These are phyloP conservation scores for Dendrocincla tyrannina DNA, from an alignment of 2,797 vertebrate species.

Conservation along the genomic window DNA sequence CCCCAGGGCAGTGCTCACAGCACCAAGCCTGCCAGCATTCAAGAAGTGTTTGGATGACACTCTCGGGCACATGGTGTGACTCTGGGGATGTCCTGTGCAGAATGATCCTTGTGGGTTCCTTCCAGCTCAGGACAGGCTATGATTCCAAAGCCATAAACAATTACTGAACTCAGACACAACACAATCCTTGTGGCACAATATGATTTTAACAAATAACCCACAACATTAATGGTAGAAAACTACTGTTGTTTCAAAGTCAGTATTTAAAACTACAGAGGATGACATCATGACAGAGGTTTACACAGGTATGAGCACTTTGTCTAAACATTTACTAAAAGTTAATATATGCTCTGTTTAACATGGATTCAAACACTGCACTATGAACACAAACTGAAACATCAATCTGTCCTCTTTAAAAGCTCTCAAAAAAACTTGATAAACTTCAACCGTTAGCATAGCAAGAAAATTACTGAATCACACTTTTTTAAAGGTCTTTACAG, in stretches of 20 bases:
- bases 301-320: not conserved
- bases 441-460: not conserved
- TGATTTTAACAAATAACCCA: not conserved
- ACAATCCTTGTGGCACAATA: not conserved
- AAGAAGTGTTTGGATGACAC: not conserved
- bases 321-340: not conserved
- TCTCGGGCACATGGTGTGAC: not conserved
- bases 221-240: not conserved
- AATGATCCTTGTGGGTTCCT: not conserved
- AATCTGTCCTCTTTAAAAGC: not conserved
- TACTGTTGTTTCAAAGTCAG: not conserved
- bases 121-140: not conserved
- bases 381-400: not conserved
- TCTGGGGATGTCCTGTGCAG: not conserved
- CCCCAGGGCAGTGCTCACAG: not conserved
- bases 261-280: not conserved
- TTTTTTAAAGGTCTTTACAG: not conserved
- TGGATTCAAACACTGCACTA: not conserved
- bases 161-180: not conserved
- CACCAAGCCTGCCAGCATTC: not conserved
- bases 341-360: not conserved
- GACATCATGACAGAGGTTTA: not conserved
- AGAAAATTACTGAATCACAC: not conserved
- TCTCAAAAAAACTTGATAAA: not conserved
- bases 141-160: not conserved